Evolutionary conservation across 2,797 vertebrate species (phyloP).

Genomic region (Cercopithecus diana): DNA sequence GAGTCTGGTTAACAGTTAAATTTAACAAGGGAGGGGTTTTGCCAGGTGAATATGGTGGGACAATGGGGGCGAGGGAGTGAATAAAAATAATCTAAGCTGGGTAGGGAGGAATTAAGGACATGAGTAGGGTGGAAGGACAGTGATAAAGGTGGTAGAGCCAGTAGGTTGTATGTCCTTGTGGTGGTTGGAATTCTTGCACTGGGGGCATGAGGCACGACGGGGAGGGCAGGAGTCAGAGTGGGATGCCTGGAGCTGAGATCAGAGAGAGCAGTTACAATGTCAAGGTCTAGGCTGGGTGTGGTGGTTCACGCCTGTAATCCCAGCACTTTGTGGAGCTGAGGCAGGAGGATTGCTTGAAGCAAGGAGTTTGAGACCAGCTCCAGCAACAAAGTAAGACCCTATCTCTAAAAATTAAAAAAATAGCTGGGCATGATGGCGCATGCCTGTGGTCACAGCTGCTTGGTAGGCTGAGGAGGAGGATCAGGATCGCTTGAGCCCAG

Average conservation of each 20-base stretch:
- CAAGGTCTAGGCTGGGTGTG: too few relatives aligned
- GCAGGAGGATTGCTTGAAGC: too few relatives aligned
- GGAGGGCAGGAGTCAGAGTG: neutral
- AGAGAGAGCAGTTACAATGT: neutral
- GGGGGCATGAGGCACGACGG: neutral
- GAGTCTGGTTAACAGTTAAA: neutral
- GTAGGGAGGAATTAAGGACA: neutral
- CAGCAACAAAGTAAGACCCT: too few relatives aligned
- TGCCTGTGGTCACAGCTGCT: too few relatives aligned
- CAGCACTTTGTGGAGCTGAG: too few relatives aligned
- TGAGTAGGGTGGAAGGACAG: neutral
- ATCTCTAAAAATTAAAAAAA: too few relatives aligned
- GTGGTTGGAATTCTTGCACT: neutral
- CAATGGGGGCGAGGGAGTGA: neutral
- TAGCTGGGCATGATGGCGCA: too few relatives aligned
- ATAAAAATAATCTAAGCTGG: neutral
- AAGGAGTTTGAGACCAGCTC: too few relatives aligned
- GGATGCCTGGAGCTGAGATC: neutral
- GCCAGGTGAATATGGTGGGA: neutral
- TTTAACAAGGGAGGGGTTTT: neutral
- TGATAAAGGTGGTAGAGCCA: neutral
- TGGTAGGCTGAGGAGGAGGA: too few relatives aligned
- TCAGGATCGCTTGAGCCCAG: too few relatives aligned
- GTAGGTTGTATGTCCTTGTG: too few relatives aligned
- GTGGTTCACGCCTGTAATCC: too few relatives aligned